These are phyloP conservation scores for Semnornis frantzii DNA, from an alignment of 2,113 vertebrate species.

Conservation along the genomic window DNA sequence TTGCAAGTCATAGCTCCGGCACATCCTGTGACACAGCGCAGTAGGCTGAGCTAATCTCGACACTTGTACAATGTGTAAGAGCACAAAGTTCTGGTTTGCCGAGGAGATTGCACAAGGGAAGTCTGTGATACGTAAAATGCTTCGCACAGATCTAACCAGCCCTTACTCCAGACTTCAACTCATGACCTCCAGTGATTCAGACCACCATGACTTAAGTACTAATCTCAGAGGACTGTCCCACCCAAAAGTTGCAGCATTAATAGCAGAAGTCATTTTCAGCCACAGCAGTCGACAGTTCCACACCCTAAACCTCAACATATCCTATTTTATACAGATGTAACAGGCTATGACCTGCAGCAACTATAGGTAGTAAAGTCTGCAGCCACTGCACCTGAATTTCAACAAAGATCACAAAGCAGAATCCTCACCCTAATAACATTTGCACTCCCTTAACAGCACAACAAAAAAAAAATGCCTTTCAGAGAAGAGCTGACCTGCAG, in stretches of 20 bases:
- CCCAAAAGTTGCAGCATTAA: neutral
- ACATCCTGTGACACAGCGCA: neutral
- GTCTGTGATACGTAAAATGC: rapidly evolving
- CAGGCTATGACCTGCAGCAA: neutral
- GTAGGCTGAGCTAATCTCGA: neutral
- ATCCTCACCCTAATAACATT: neutral
- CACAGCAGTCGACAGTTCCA: neutral
- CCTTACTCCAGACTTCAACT: neutral
- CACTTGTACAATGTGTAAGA: neutral
- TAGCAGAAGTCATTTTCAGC: neutral
- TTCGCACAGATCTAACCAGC: neutral
- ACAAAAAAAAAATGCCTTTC: neutral
- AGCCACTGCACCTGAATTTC: neutral
- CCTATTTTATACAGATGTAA: neutral
- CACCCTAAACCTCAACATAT: neutral
- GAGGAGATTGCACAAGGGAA: neutral
- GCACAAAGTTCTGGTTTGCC: neutral
- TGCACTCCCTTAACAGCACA: neutral
- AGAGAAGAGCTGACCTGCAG: neutral
- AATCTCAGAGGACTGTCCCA: neutral
- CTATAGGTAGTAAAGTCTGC: neutral
- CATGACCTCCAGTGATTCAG: neutral
- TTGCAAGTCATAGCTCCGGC: neutral
- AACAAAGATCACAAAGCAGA: neutral
- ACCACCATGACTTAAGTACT: neutral